Evolutionary conservation across 2,113 vertebrate genomes (phyloP), one percentile per base, ranked within the genome.

Genomic region (Sialia sialis): DNA sequence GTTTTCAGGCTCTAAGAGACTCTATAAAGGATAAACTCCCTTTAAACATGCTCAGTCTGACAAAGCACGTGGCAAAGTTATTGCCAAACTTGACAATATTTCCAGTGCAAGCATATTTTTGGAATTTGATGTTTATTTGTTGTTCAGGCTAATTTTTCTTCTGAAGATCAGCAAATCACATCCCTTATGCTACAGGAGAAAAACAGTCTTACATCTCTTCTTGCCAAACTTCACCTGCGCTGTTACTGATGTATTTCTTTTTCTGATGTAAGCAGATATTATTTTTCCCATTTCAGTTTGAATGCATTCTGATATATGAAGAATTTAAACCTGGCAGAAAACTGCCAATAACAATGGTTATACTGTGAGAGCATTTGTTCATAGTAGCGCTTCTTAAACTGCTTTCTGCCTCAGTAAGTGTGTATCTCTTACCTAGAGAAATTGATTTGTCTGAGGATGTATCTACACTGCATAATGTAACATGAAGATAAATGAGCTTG

Each of bases 401-500:
- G 17, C 29, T 84, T 70, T 69, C 87, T 89, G 44, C 69, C 62
- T 87, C 3, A 0, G 90, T 27, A 51, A 51, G 25, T 7, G 1
- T 64, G 13, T 74, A 25, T 79, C 34, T 32, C 46, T 73, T 84
- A 81, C 39, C 36, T 84, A 15, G 56, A 87, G 74, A 67, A 81
- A 88, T 13, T 46, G 85, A 77, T 89, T 90, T 91, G 52, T 93
- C 36, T 64, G 43, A 89, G 69, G 51, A 13, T 87, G 16, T 75
- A 58, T 56, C 83, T 66, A 8, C 13, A 13, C 54, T 88, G 49
- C 41, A 11, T 82, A 84, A 68, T 82, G 54, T 55, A 64, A 26
- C 32, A n/a, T 22, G 56, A 63, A 89, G 91, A 93, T 63, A 82
- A 91, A 91, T 75, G 87, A 75, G 27, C 73, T 94, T 87, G 60